Conservation (phyloP, 2,797 vertebrate genomes). For the Centropyge bicolor region DNA sequence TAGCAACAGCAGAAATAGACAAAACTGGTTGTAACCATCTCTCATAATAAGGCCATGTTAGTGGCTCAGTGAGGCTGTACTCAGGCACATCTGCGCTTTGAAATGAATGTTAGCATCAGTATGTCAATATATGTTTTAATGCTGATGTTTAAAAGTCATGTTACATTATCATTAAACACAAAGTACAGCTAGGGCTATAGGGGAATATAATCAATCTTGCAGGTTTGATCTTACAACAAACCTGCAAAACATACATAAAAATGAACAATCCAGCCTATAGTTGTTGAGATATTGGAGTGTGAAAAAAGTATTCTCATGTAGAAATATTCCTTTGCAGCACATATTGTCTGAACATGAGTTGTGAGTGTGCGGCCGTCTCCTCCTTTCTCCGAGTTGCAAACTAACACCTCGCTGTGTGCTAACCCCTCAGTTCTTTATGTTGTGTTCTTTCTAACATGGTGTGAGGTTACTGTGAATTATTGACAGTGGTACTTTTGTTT, state of each 20-base stretch:
- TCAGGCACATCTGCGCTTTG: background rate
- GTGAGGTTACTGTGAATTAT: slow-evolving; percentile 12
- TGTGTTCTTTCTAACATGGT: background rate
- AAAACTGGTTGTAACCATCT: background rate
- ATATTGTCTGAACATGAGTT: background rate
- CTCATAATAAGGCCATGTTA: background rate
- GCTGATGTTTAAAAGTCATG: too few relatives aligned
- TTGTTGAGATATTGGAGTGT: background rate
- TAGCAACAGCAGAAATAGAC: background rate
- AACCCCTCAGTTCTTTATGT: background rate
- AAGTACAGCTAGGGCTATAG: too few relatives aligned
- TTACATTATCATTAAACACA: too few relatives aligned
- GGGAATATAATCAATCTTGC: too few relatives aligned
- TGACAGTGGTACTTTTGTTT: background rate
- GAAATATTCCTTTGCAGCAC: background rate
- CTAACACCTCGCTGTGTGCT: slow-evolving; percentile 1
- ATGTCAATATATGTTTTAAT: too few relatives aligned
- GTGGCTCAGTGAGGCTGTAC: background rate
- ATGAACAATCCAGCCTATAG: too few relatives aligned
- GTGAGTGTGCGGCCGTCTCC: slow-evolving; percentile 5
- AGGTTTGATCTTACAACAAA: too few relatives aligned
- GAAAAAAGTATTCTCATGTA: background rate
- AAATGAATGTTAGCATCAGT: background rate
- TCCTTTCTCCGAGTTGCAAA: slow-evolving; percentile 16
- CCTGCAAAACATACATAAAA: too few relatives aligned